These are phyloP conservation scores for Aldabrachelys gigantea DNA, from an alignment of 2,113 vertebrate species.

Conservation along the genomic window DNA sequence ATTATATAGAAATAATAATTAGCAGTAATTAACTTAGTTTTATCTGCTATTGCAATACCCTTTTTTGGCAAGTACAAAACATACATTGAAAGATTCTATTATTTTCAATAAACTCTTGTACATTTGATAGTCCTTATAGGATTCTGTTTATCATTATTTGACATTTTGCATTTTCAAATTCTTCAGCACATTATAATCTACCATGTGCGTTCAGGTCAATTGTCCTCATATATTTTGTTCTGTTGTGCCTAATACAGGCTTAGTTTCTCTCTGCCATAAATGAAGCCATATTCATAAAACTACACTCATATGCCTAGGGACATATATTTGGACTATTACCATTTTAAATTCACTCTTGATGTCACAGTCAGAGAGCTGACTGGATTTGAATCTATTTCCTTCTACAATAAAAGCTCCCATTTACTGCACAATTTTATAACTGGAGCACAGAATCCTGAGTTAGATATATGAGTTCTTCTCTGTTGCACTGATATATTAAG, in stretches of 20 bases:
- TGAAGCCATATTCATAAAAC: neutral
- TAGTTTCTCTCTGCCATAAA: neutral
- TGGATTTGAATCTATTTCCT: neutral
- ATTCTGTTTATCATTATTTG: neutral
- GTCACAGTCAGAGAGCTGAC: neutral
- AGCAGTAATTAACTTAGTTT: neutral
- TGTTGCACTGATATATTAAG: neutral
- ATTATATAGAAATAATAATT: neutral
- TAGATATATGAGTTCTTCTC: neutral
- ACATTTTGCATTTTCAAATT: neutral
- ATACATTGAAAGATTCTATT: neutral
- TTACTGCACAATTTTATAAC: neutral
- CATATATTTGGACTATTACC: neutral
- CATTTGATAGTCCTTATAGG: neutral
- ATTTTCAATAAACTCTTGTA: neutral
- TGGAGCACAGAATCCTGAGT: neutral
- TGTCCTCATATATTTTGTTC: neutral
- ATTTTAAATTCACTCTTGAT: neutral
- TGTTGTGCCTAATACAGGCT: neutral
- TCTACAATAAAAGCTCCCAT: neutral
- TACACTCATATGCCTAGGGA: neutral
- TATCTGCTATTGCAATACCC: neutral
- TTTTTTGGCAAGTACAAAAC: neutral
- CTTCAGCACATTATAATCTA: neutral
- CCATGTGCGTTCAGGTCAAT: neutral